Conservation (phyloP, 2,113 vertebrate species). For the Crypturellus undulatus region DNA sequence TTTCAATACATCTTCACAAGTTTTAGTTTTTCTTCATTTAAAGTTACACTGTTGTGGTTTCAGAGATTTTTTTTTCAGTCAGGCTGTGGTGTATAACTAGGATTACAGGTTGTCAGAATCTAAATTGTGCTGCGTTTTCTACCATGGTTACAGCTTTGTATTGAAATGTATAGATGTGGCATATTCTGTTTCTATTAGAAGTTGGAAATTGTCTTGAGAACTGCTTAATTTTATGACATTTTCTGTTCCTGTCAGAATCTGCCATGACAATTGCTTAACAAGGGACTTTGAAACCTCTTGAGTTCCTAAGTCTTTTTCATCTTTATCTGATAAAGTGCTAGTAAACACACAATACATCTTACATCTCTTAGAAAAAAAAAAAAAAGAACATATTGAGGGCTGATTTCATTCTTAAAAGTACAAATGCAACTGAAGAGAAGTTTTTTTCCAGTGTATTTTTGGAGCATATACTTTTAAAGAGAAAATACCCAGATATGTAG, state of each 20-base stretch:
- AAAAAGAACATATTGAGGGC: background rate
- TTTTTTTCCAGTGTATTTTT: background rate
- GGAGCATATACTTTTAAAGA: background rate
- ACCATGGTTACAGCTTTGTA: conserved; percentile 49
- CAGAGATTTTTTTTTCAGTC: background rate
- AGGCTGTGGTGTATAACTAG: background rate
- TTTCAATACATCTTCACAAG: background rate
- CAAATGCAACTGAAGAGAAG: background rate
- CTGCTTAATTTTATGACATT: conserved; percentile 32
- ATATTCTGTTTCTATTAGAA: conserved; percentile 9
- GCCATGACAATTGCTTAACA: conserved; percentile 13
- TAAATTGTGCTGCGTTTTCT: background rate
- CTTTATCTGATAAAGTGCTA: conserved; percentile 1
- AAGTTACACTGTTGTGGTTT: background rate
- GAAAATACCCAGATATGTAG: background rate
- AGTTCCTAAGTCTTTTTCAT: background rate
- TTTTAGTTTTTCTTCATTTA: background rate
- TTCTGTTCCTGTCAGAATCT: conserved; percentile 48
- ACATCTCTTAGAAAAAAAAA: too few relatives aligned
- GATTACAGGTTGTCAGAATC: conserved; percentile 69
- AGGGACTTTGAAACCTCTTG: background rate
- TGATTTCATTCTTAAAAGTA: background rate
- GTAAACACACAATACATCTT: background rate
- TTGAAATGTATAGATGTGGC: background rate
- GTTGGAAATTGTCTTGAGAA: conserved; percentile 19